Evolutionary conservation across 2,797 vertebrate genomes (phyloP), one percentile per base, ranked within the genome.

Genomic region (Pangasius larnaudii): DNA sequence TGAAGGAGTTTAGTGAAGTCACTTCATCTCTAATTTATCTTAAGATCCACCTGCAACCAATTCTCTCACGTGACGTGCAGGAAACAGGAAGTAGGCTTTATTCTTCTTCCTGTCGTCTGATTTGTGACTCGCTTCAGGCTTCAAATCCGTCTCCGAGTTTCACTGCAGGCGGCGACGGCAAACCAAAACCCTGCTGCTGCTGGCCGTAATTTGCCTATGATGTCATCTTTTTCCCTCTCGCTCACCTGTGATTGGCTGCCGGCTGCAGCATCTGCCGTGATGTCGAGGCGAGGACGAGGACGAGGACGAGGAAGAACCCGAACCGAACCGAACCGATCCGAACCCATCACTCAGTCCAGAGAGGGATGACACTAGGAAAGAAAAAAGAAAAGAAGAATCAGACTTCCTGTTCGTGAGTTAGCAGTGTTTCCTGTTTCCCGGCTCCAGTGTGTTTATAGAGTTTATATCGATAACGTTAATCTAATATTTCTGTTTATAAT

Each of bases 151-250:
- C 27, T 49, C n/a, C 5, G 42, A 58, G 42, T 71, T 92, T 11
- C 58, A 22, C 85, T 81, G 92, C 89, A 8, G 92, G 95, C 93
- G 92, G 91, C 88, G 5, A 92, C 89, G n/a, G 85, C 91, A 96
- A 96, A 94, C 95, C 95, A 90, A 92, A 95, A 93, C 85, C 86
- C 91, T 95, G 83, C 36, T 92, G 91, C 59, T 92, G 36, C 91
- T 95, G 96, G 95, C 95, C 95, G 95, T 88, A 91, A 96, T 96
- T 96, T 96, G 96, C 96, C 96, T 97, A 96, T 99, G 97, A 98
- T 97, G 97, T 98, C 97, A 98, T 96, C 94, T 93, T 96, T 98
- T 96, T 94, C 92, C 69, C 91, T 91, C 91, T 93, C 33, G 91
- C 92, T 89, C 91, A 94, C 93, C 74, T 90, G 91, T 89, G 92